A percentile compares a stretch with the other conserved stretches of the same genome.
phyloP scores from a whole-genome alignment of 1,140 invertebrate genomes.

The Macrosteles quadrilineatus region DNA sequence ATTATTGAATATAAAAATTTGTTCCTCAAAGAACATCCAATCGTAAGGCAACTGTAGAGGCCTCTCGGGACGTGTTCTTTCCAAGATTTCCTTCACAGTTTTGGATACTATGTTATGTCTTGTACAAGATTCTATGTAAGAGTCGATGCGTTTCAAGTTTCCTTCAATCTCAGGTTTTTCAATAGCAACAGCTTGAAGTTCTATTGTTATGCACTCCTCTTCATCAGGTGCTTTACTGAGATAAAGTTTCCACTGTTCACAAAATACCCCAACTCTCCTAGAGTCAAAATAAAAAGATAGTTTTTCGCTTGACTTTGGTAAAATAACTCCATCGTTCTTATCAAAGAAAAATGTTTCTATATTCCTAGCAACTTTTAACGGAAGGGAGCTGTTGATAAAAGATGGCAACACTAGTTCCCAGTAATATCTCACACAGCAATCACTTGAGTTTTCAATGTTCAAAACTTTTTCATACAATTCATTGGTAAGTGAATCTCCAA shows the following conservation, averaged over 20 bases:
- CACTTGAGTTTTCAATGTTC: not conserved
- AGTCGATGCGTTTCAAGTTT: not conserved
- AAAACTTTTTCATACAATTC: not conserved
- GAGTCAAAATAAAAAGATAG: not conserved
- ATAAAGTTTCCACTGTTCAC: not conserved
- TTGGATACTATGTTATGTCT: not conserved
- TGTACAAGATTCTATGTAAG: conserved; percentile 8
- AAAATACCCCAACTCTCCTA: not conserved
- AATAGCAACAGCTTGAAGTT: not conserved
- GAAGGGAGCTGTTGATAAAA: not conserved
- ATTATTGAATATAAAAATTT: conserved; percentile 7
- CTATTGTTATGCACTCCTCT: not conserved
- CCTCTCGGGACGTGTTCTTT: not conserved
- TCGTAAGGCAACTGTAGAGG: not conserved
- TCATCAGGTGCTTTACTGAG: not conserved
- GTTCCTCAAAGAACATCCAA: conserved; percentile 13
- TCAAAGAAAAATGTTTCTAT: not conserved
- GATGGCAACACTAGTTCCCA: not conserved
- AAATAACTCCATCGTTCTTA: not conserved
- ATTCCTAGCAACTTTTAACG: not conserved
- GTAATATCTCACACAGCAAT: not conserved
- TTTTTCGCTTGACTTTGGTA: not conserved
- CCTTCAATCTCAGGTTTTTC: not conserved
- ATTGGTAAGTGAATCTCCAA: not conserved
- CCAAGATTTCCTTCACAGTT: conserved; percentile 4